phyloP scores from a whole-genome alignment of 2,113 vertebrate species.

The Lophius piscatorius region DNA sequence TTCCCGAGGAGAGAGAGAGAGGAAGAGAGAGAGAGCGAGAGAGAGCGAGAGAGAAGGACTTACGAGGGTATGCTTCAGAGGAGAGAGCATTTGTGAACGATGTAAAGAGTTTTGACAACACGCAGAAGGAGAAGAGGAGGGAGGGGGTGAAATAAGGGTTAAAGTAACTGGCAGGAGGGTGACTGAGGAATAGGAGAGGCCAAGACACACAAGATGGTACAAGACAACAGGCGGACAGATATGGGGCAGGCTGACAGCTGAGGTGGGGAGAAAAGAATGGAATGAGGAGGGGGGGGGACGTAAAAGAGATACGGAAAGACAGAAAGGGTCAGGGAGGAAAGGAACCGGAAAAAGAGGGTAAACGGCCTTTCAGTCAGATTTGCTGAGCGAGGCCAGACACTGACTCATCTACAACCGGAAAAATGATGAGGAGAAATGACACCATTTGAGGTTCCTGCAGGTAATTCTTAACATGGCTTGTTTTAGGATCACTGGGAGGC shows the following conservation, averaged over 20 bases:
- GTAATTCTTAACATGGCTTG: background rate
- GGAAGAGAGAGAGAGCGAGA: no score
- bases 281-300: constrained; percentile 7
- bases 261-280: constrained; percentile 38
- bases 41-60: no score
- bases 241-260: constrained; percentile 63
- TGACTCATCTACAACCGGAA: constrained; percentile 1
- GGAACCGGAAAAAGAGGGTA: constrained; percentile 39
- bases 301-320: constrained; percentile 31
- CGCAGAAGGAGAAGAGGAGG: constrained; percentile 27
- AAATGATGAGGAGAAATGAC: background rate
- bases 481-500: background rate
- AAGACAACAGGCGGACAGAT: constrained; percentile 64
- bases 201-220: constrained; percentile 57
- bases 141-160: constrained; percentile 12
- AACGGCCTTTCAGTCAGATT: constrained; percentile 34
- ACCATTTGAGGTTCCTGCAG: background rate
- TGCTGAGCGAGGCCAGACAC: constrained; percentile 23
- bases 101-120: constrained; percentile 56
- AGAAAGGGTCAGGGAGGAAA: constrained; percentile 25
- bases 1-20: constrained; percentile 21
- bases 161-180: constrained; percentile 51
- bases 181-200: constrained; percentile 56
- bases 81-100: constrained; percentile 18
- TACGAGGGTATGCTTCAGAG: constrained; percentile 10